These are phyloP conservation scores for Drosophila ochracea DNA, from an alignment of 2,888 invertebrate species.

Conservation along the genomic window DNA sequence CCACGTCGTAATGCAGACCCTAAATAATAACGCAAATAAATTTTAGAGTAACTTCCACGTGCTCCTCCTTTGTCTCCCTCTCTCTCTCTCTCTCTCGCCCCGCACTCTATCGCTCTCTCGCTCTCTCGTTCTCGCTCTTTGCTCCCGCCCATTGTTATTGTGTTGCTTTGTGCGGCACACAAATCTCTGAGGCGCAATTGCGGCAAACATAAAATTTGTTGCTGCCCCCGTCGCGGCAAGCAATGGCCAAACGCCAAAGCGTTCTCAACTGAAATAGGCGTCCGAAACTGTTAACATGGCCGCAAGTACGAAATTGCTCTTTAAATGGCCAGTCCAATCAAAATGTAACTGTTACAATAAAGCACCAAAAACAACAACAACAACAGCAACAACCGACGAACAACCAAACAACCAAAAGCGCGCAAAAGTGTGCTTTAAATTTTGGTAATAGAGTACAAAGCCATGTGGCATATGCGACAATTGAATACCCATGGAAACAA, in stretches of 20 bases:
- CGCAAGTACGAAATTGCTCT: slow-evolving; percentile 45
- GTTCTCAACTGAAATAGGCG: slow-evolving; percentile 15
- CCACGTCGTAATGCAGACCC: slow-evolving; percentile 26
- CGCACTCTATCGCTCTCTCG: too few relatives aligned
- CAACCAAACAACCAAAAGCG: slow-evolving; percentile 32
- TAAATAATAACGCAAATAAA: slow-evolving; percentile 75
- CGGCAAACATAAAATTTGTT: slow-evolving; percentile 70
- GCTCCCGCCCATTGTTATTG: slow-evolving; percentile 1
- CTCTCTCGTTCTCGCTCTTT: too few relatives aligned
- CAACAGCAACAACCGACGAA: slow-evolving; percentile 34
- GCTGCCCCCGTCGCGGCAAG: slow-evolving; percentile 19
- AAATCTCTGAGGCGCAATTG: slow-evolving; percentile 77
- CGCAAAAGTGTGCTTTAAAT: slow-evolving; percentile 48
- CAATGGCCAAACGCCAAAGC: background rate
- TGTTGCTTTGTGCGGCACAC: slow-evolving; percentile 34
- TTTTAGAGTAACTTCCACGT: slow-evolving; percentile 50
- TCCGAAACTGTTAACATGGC: slow-evolving; percentile 38
- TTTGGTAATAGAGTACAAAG: slow-evolving; percentile 2
- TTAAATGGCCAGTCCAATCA: slow-evolving; percentile 68
- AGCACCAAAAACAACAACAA: slow-evolving; percentile 44
- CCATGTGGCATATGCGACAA: background rate
- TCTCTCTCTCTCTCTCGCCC: background rate
- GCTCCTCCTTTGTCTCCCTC: background rate
- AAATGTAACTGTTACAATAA: slow-evolving; percentile 54
- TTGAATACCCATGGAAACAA: slow-evolving; percentile 7